phyloP scores from a whole-genome alignment of 2,113 vertebrate genomes.

The Aldabrachelys gigantea region DNA sequence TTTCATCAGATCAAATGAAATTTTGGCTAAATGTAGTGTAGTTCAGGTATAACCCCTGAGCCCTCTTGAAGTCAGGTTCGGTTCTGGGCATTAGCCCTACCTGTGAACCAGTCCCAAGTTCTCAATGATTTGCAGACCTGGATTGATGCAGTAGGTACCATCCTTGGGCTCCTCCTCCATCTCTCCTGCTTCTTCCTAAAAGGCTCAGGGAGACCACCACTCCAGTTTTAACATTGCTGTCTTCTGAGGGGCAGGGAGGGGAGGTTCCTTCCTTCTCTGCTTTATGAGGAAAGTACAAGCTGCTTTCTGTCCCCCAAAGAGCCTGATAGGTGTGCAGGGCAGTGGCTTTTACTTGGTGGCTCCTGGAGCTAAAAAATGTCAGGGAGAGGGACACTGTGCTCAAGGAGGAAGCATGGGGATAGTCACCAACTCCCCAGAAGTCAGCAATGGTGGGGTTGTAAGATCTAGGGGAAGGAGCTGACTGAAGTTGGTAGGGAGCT shows the following conservation, averaged over 20 bases:
- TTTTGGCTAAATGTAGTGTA: neutral
- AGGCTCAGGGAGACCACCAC: neutral
- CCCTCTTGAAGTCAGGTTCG: neutral
- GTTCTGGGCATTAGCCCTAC: neutral
- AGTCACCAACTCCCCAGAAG: neutral
- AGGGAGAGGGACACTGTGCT: fast-evolving
- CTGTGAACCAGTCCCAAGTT: neutral
- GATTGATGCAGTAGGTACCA: neutral
- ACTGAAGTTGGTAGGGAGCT: neutral
- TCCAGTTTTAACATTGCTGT: neutral
- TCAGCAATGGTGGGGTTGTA: neutral
- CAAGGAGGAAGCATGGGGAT: neutral
- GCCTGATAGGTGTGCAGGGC: fast-evolving
- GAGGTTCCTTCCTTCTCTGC: neutral
- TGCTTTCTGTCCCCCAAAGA: neutral
- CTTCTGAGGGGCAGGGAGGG: neutral
- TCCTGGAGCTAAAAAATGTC: neutral
- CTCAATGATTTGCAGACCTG: neutral
- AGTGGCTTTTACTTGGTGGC: neutral
- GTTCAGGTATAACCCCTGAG: neutral
- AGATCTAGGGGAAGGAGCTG: neutral
- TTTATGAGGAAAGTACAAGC: neutral
- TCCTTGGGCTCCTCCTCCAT: fast-evolving
- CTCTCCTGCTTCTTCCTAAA: neutral
- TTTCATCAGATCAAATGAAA: neutral